A percentile compares a stretch with the other conserved stretches of the same genome.
Conservation (phyloP, 1,140 invertebrate genomes). For the Chrysoperla carnea region DNA sequence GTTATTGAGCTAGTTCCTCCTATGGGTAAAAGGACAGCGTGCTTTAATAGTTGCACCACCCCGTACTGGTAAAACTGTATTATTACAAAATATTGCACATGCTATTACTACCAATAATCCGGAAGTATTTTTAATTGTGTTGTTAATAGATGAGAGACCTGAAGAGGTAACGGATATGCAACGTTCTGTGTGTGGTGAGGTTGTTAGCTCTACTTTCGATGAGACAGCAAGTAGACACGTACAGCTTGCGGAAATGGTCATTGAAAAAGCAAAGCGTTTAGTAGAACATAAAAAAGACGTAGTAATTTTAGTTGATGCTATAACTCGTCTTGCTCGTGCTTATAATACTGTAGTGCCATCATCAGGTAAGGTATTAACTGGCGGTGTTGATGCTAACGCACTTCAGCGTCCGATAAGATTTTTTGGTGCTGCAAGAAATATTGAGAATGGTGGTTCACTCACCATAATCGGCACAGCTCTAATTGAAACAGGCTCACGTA, state of each 20-base stretch:
- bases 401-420: conserved; percentile 16
- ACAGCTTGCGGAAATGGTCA: conserved; percentile 15
- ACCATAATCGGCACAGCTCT: too few species aligned
- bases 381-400: conserved; percentile 19
- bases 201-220: conserved; percentile 16
- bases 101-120: too few species aligned
- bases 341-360: conserved; percentile 14
- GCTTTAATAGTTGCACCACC: too few species aligned
- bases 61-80: too few species aligned
- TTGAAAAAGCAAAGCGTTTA: conserved; percentile 15
- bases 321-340: conserved; percentile 16
- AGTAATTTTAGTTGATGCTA: conserved; percentile 16
- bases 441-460: conserved; percentile 15
- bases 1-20: too few species aligned
- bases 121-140: too few species aligned
- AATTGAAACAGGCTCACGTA: too few species aligned
- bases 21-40: too few species aligned
- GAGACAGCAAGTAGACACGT: conserved; percentile 13
- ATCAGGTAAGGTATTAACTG: conserved; percentile 15
- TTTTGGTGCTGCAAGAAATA: conserved; percentile 17
- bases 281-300: conserved; percentile 16
- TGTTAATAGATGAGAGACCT: too few species aligned
- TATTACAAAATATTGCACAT: too few species aligned
- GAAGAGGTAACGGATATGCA: too few species aligned
- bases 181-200: too few species aligned